phyloP scores from a whole-genome alignment of 1,140 invertebrate species.

The Ceratina japonica region DNA sequence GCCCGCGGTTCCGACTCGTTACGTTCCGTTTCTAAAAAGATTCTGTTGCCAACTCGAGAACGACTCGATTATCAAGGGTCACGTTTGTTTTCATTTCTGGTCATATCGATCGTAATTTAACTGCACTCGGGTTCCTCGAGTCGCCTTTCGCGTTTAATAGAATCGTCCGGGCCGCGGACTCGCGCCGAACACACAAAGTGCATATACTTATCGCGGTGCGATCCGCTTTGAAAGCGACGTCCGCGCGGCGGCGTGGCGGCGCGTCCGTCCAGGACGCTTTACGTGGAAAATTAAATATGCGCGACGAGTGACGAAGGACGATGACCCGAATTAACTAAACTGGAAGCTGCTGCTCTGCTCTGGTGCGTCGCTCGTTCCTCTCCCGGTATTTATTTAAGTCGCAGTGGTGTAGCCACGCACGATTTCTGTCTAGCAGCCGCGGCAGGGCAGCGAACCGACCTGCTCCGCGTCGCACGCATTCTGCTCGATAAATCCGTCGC shows the following conservation, averaged over 20 bases:
- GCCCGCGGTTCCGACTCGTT: too few relatives aligned
- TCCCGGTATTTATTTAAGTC: slow-evolving; percentile 65
- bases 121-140: slow-evolving; percentile 1
- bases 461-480: too few relatives aligned
- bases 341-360: slow-evolving; percentile 33
- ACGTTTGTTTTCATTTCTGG: background rate
- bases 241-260: slow-evolving; percentile 3
- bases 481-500: too few relatives aligned
- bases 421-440: slow-evolving; percentile 10
- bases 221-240: slow-evolving; percentile 43
- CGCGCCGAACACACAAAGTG: slow-evolving; percentile 1
- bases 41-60: background rate
- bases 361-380: slow-evolving; percentile 33
- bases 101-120: slow-evolving; percentile 31
- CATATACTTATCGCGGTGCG: slow-evolving; percentile 9
- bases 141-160: slow-evolving; percentile 46
- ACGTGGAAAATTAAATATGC: slow-evolving; percentile 51
- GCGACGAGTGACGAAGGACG: slow-evolving; percentile 59
- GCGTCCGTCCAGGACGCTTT: slow-evolving; percentile 23
- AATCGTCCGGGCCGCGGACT: slow-evolving; percentile 2
- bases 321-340: slow-evolving; percentile 70
- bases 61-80: background rate
- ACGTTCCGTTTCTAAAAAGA: background rate
- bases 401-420: slow-evolving; percentile 30
- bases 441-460: too few relatives aligned